These are phyloP conservation scores for Psittacula echo DNA, from an alignment of 2,797 vertebrate genomes.

Conservation along the genomic window DNA sequence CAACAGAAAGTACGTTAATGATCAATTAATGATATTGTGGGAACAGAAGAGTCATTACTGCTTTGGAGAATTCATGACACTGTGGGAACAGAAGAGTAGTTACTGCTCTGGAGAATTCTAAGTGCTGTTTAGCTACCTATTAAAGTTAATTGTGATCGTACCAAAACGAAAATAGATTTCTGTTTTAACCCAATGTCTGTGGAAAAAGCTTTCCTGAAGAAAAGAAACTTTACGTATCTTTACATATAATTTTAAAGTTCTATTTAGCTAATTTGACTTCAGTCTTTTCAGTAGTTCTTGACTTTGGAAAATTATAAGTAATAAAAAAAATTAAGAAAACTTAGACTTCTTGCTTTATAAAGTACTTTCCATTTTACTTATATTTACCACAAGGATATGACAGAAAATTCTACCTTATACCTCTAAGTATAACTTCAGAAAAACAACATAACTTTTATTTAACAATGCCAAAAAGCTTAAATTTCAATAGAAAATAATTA, in stretches of 20 bases:
- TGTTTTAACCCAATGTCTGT: slow-evolving; percentile 32
- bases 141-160: slow-evolving; percentile 53
- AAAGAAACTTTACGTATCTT: not conserved
- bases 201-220: not conserved
- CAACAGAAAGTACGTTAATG: slow-evolving; percentile 71
- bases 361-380: not conserved
- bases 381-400: not conserved
- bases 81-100: slow-evolving; percentile 59
- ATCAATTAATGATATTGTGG: slow-evolving; percentile 67
- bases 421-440: not conserved
- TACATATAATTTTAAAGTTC: not conserved
- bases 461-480: not conserved
- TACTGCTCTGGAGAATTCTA: slow-evolving; percentile 56
- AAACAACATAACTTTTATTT: not conserved
- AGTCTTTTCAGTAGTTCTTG: not conserved
- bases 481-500: not conserved
- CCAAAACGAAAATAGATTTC: slow-evolving; percentile 51
- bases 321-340: not conserved
- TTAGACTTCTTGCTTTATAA: not conserved
- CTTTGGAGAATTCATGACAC: slow-evolving; percentile 48
- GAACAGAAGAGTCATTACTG: slow-evolving; percentile 61
- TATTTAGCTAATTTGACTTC: not conserved
- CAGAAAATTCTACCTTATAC: not conserved
- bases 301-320: not conserved
- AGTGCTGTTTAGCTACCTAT: slow-evolving; percentile 61